Evolutionary conservation across 2,888 invertebrate species (phyloP), one percentile per base, ranked within the genome.

Genomic region (Myopa testacea): DNA sequence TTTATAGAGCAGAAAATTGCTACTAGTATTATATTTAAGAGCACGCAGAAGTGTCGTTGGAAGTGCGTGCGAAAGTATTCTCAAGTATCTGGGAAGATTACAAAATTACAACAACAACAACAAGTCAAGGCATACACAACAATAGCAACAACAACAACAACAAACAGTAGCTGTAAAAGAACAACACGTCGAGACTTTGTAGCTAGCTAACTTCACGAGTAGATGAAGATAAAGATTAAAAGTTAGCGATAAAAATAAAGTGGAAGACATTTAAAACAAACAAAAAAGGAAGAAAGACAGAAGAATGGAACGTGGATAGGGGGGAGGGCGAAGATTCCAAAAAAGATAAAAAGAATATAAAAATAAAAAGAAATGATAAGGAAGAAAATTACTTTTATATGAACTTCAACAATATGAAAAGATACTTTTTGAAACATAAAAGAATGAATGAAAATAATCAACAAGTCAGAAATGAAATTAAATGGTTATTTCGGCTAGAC

Each of bases 1-100:
- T 84, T 86, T 85, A 87, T 84, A 83, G 85, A 78, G 82, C 83
- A 83, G 84, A 84, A 86, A 86, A 86, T 85, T 84, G 84, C 83
- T 83, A 84, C 84, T 83, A 84, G 45, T 45, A 8, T 45, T 10
- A 45, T 45, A 8, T 81, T 79, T 80, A 78, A 80, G 78, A 78
- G 69, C 80, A 79, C 79, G 80, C 81, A 78, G 79, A 72, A 55
- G 71, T 71, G 72, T 40, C 19, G 45, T 62, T 34, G 10, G 26
- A 4, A 19, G 52, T 12, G 50, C n/a, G 55, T 55, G 55, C 55
- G 55, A n/a, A 55, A 55, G 55, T 55, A 55, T n/a, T n/a, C 16
- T 16, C 14, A 55, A 14, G n/a, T 55, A 55, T 55, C 55, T 55
- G 16, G 45, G 1, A 16, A 45, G 74, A 62, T 26, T 62, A 65